These are phyloP conservation scores for Tarsius wallacei DNA, from an alignment of 2,797 vertebrate species.

Conservation along the genomic window DNA sequence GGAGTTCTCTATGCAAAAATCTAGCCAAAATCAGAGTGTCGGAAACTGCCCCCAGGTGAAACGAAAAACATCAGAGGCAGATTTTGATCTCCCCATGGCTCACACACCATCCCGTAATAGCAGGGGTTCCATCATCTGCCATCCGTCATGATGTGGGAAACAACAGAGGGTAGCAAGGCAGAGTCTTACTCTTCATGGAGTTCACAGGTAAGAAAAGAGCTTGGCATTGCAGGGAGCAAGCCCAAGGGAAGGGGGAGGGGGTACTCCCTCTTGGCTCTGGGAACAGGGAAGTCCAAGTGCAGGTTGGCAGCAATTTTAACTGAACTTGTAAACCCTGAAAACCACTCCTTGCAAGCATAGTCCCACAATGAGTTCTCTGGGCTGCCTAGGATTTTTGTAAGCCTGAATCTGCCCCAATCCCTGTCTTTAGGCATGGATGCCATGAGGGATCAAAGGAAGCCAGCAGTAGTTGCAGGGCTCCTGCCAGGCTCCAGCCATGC, in stretches of 20 bases:
- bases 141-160: background rate
- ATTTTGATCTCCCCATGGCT: too few species aligned
- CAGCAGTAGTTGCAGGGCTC: background rate
- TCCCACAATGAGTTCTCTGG: background rate
- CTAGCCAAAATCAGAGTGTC: background rate
- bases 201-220: background rate
- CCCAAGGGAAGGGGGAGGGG: rapidly evolving
- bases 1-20: background rate
- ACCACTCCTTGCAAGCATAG: background rate
- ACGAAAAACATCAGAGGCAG: background rate
- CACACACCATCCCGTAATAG: background rate
- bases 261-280: background rate
- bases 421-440: background rate
- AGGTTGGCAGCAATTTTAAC: background rate
- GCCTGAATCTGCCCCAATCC: background rate
- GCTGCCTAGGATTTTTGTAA: background rate
- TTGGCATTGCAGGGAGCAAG: background rate
- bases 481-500: background rate
- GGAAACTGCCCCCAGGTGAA: background rate
- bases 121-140: background rate
- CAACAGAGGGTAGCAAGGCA: background rate
- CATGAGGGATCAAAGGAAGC: background rate
- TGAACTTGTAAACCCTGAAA: background rate
- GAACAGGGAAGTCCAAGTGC: background rate
- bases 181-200: background rate